A percentile compares a stretch with the other conserved stretches of the same genome.
phyloP scores from a whole-genome alignment of 2,113 vertebrate genomes.

The Sylvietta virens region DNA sequence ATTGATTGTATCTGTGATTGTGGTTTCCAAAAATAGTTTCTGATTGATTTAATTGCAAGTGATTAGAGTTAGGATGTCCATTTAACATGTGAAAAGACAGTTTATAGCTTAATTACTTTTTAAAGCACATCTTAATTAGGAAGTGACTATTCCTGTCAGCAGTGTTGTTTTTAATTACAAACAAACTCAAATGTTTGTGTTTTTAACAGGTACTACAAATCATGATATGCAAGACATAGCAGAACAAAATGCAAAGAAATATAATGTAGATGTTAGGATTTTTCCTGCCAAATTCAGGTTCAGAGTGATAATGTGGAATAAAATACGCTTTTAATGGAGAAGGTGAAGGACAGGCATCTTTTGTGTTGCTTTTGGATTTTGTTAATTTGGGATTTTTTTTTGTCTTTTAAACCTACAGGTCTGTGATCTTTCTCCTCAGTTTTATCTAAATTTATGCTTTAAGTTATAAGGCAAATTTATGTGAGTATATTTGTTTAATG shows the following conservation, averaged over 20 bases:
- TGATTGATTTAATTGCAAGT: constrained; percentile 43
- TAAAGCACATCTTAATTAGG: constrained; percentile 35
- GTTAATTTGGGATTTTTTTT: not conserved
- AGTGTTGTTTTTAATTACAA: not conserved
- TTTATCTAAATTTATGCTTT: not conserved
- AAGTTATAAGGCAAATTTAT: not conserved
- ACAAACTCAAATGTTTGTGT: not conserved
- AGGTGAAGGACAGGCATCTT: not conserved
- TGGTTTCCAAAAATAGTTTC: constrained; percentile 14
- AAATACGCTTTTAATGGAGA: not conserved
- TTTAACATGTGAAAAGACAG: constrained; percentile 14
- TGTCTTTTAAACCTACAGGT: not conserved
- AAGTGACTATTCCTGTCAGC: constrained; percentile 24
- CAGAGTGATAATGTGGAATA: not conserved
- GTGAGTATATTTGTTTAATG: not conserved
- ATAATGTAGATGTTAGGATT: not conserved
- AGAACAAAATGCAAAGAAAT: not conserved
- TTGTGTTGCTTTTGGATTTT: not conserved
- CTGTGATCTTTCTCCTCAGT: not conserved
- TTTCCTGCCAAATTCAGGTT: not conserved
- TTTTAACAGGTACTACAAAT: not conserved
- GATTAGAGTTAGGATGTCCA: constrained; percentile 45
- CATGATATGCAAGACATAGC: not conserved
- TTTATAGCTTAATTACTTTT: constrained; percentile 42
- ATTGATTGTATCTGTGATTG: not conserved